Evolutionary conservation across 2,888 invertebrate species (phyloP).

Genomic region (Autographa gamma): DNA sequence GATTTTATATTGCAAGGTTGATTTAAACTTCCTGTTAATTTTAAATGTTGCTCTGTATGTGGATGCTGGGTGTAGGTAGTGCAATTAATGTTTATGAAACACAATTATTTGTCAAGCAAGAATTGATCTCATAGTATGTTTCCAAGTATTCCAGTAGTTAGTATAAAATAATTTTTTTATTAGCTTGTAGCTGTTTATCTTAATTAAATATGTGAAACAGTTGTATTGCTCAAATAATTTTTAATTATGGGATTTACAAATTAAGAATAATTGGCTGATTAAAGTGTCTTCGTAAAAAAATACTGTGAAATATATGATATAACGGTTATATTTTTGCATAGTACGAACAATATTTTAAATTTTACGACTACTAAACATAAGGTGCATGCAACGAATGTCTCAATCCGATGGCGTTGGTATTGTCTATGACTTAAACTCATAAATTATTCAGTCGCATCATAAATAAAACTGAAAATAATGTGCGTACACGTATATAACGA

Average conservation of each 20-base stretch:
- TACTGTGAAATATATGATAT: neutral
- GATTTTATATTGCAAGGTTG: too few species aligned
- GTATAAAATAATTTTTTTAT: too few species aligned
- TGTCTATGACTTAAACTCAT: neutral
- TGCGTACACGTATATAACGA: conserved; percentile 13
- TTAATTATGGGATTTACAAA: too few species aligned
- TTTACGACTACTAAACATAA: neutral
- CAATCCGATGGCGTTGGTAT: neutral
- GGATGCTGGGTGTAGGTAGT: neutral
- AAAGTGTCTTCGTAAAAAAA: neutral
- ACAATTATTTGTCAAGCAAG: too few species aligned
- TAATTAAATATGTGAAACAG: too few species aligned
- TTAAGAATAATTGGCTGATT: neutral
- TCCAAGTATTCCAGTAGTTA: too few species aligned
- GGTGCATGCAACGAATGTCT: neutral
- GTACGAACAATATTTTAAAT: neutral
- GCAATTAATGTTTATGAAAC: too few species aligned
- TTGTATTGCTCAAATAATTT: too few species aligned
- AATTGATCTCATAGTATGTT: too few species aligned
- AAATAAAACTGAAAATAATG: conserved; percentile 18
- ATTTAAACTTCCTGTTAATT: conserved; percentile 1
- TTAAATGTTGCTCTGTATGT: neutral
- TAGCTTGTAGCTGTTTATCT: too few species aligned
- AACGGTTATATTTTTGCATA: neutral
- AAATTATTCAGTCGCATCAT: conserved; percentile 15